phyloP scores from a whole-genome alignment of 2,888 invertebrate species.

The Alcis repandata region DNA sequence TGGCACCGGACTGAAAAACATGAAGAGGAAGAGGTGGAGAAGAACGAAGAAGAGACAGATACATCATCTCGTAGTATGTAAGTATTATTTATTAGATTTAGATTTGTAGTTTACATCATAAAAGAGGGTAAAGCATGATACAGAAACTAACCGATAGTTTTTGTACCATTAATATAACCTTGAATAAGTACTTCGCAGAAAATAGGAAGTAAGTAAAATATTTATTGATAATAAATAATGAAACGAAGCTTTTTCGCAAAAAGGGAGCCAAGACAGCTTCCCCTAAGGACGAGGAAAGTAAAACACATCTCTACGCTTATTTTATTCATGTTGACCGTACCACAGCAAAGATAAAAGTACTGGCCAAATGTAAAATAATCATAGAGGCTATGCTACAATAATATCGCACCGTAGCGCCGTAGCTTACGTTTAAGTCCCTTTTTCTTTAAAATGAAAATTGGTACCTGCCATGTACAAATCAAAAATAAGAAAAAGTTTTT shows the following conservation, averaged over 20 bases:
- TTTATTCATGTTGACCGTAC: conserved; percentile 20
- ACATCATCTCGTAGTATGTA: no score
- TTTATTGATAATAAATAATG: conserved; percentile 22
- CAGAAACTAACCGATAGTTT: not conserved
- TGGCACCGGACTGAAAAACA: no score
- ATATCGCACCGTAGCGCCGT: no score
- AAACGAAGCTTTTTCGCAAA: conserved; percentile 19
- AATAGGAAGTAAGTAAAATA: conserved; percentile 10
- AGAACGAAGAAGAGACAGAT: no score
- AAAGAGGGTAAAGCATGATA: not conserved
- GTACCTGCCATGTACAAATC: no score
- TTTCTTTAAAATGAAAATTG: no score
- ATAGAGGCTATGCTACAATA: not conserved
- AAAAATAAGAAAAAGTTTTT: no score
- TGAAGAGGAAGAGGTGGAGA: no score
- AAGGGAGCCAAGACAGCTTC: conserved; percentile 14
- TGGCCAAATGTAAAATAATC: not conserved
- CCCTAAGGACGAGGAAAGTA: conserved; percentile 18
- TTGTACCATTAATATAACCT: not conserved
- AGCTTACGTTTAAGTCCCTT: no score
- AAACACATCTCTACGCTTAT: conserved; percentile 15
- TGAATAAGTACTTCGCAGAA: not conserved
- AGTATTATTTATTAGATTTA: no score
- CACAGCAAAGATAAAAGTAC: not conserved
- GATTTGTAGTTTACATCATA: no score